Evolutionary conservation across 2,797 vertebrate genomes (phyloP).

Genomic region (Sylvilagus floridanus): DNA sequence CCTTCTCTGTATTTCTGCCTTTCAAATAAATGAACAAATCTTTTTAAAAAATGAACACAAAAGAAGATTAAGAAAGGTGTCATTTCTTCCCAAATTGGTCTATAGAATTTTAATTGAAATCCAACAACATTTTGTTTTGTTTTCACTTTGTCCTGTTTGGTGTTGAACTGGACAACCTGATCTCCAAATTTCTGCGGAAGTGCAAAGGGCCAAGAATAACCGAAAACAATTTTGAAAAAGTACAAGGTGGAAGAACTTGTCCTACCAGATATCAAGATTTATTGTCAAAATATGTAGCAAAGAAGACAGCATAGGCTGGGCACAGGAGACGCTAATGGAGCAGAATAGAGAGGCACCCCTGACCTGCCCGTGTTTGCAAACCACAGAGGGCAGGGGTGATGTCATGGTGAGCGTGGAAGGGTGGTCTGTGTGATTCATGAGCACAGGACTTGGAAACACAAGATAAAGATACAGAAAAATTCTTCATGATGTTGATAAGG

Average conservation of each 20-base stretch:
- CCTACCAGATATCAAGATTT: slow-evolving; percentile 62
- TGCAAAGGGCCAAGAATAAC: slow-evolving; percentile 69
- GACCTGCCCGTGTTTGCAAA: neutral
- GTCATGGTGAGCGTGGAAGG: neutral
- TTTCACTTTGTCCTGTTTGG: neutral
- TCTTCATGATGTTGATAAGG: slow-evolving; percentile 3
- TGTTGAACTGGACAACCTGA: slow-evolving; percentile 56
- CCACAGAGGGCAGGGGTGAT: neutral
- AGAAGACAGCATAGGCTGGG: slow-evolving; percentile 24
- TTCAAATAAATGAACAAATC: too few relatives aligned
- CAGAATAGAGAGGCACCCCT: neutral
- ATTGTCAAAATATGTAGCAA: slow-evolving; percentile 70
- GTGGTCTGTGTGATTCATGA: neutral
- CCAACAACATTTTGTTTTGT: neutral
- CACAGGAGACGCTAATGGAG: neutral
- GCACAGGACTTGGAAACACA: slow-evolving; percentile 27
- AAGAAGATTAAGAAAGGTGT: neutral
- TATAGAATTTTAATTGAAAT: slow-evolving; percentile 5
- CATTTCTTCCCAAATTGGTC: slow-evolving; percentile 3
- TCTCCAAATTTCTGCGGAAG: slow-evolving; percentile 53
- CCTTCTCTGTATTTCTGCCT: too few relatives aligned
- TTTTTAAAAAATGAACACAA: neutral
- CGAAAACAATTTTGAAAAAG: slow-evolving; percentile 62
- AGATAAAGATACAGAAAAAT: slow-evolving; percentile 49
- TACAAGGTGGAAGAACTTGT: slow-evolving; percentile 63